Base-by-base conservation (phyloP, 2,797 vertebrate species). In the Mus spretus region DNA sequence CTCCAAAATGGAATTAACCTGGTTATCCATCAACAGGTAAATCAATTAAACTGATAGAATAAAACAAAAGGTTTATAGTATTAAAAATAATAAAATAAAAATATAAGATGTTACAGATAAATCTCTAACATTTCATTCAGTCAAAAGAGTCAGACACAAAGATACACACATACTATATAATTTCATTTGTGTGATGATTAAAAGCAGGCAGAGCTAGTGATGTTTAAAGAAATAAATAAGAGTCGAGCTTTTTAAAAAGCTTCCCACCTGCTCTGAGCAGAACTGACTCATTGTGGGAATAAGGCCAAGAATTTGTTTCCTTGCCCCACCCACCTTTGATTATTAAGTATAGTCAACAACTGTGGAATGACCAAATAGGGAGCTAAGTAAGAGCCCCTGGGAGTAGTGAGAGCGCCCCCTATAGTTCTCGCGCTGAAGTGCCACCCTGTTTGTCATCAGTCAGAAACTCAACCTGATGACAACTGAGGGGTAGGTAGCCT, bases 11-110 rank as follows among this genome's bases (percentile, higher is more conserved):
- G n/a, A 84, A 88, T 93, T 37, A 88, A 82, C 15, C 59, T 57
- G 47, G 47, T 84, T 96, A 85, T 92, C 65, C 72, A 92, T 47
- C 77, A 95, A 90, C 6, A 87, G 14, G 19, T 80, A 91, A 89
- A 86, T 86, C n/a, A 74, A 67, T 31, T 28, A 67, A 74, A 81
- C 44, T 81, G 7, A 22, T 37, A 88, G 47, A 47, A 50, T 91
- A 40, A 44, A 86, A 85, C 26, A 67, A 40, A n/a, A 84, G 83
- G 75, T 31, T 79, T 77, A 61, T 17, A 61, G 10, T n/a, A 47
- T 84, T 77, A 22, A 94, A 75, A 93, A 3, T 40, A 86, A 63
- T 34, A 90, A 74, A 53, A 72, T 34, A 59, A 26, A 92, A 37
- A 24, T 9, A 37, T 12, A 90, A 15, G 53, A 55, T 72, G 31